Base-by-base conservation (phyloP, 2,113 vertebrate genomes). In the Trogon surrucura region DNA sequence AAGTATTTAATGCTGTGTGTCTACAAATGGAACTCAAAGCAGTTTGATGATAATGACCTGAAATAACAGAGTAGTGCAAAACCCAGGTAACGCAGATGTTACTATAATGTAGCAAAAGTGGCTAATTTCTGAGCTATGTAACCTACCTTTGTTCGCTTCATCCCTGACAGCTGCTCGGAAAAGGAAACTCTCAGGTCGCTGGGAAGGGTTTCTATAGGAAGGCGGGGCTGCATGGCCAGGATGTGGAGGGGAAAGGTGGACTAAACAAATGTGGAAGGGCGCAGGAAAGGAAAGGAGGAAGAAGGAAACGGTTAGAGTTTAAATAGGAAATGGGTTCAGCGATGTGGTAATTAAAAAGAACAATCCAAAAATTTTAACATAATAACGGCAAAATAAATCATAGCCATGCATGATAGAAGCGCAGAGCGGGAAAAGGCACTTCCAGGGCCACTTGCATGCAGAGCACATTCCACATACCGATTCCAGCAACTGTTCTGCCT, bases 131-230 rank as follows among this genome's bases (percentile, higher is more conserved):
- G 75, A 70, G 44, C 90, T 77, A 48, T 19, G 50, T 16, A 75
- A 97, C 97, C 91, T 98, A 99, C 99, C 99, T 99, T 97, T 99
- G 96, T 97, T 99, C 93, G 98, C 97, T 93, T 99, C 99, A 80
- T 98, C 98, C 92, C 98, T 98, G 95, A 98, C 97, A 84, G 97
- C 89, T 62, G 99, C 97, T 95, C 98, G 98, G 89, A 98, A 99
- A 96, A 99, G 98, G 97, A 99, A 99, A 97, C 99, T 99, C 92
- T 99, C 99, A 10, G 99, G 99, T 72, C 99, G 98, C 50, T 97
- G 96, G 72, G 96, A 85, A 90, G 98, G 92, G 75, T 97, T 96
- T 94, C 98, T 98, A 97, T 98, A 98, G 95, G 97, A 94, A 83
- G 98, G 93, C 77, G 85, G 96, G 96, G 97, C 97, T 93, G 97